Evolutionary conservation across 2,888 invertebrate species (phyloP).

Genomic region (Hypena proboscidalis): DNA sequence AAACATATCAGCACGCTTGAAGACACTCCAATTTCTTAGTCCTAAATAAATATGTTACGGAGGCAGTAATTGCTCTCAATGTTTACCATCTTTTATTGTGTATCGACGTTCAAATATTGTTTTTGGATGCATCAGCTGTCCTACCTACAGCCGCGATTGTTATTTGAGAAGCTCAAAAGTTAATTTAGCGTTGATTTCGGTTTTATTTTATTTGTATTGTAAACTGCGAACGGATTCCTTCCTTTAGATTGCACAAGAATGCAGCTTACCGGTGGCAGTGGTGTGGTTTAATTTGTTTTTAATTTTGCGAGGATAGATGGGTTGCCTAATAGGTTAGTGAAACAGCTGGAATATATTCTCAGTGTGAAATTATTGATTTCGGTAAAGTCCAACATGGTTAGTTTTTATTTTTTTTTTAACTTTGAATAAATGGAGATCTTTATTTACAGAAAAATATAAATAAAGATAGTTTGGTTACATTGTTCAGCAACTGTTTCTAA

Average conservation of each 20-base stretch:
- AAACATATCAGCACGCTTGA: slow-evolving; percentile 79
- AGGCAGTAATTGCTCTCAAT: slow-evolving; percentile 80
- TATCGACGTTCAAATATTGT: slow-evolving; percentile 82
- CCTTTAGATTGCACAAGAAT: slow-evolving; percentile 31
- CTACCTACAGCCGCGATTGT: slow-evolving; percentile 76
- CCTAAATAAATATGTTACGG: slow-evolving; percentile 84
- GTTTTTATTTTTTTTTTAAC: no score
- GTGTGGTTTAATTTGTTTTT: background rate
- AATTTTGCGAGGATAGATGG: no score
- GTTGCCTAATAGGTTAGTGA: no score
- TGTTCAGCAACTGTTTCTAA: no score
- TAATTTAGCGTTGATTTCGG: slow-evolving; percentile 76
- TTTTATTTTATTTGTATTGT: slow-evolving; percentile 49
- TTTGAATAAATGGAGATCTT: no score
- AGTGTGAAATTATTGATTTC: no score
- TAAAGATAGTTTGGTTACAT: no score
- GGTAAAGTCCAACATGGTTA: no score
- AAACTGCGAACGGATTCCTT: slow-evolving; percentile 31
- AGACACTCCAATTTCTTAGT: slow-evolving; percentile 82
- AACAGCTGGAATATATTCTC: no score
- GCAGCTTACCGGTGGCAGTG: background rate
- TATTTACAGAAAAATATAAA: no score
- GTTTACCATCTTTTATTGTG: slow-evolving; percentile 84
- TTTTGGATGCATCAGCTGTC: slow-evolving; percentile 78
- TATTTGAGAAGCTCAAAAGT: slow-evolving; percentile 64